Base-by-base conservation (phyloP, 2,888 invertebrate species). In the Altica lythri region DNA sequence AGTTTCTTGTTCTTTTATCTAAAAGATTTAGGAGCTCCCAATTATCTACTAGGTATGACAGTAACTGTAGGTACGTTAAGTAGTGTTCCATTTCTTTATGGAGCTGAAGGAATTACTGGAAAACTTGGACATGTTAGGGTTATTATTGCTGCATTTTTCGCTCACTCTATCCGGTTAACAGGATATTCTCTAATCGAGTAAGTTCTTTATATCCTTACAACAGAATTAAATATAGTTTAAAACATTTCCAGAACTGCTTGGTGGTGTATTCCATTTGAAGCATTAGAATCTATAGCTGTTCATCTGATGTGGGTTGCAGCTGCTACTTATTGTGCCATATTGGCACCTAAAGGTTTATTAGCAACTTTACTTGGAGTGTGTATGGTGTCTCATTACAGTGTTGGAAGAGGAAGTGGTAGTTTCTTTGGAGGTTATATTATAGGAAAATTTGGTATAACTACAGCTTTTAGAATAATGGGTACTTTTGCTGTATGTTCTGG, bases 301-400 rank as follows among this genome's bases (percentile, higher is more conserved):
- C 91, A 92, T 69, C 77, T 94, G 61, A 90, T 93, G 90, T 93
- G 92, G 89, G 91, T 92, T 10, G 90, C 94, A 27, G 92, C 92
- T 1, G 90, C 92, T 4, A 91, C 92, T 0, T 92, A 93, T 74
- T 92, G 91, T 68, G 88, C 90, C 9, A 83, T 89, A 73, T 76
- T 93, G 65, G 90, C 92, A 1, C 93, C 94, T 0, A 88, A 88
- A 72, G 90, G 86, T 68, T 78, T 92, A 61, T 78, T 92, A 51
- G 92, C 92, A 3, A 93, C 93, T 0, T 79, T 93, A 47, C 92
- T 92, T 68, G 93, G 93, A 12, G 86, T 93, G 0, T 80, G 93
- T 37, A 92, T 91, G 62, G 92, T 92, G 84, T 86, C 92, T 1
- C 92, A 93, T 77, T 93, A 92, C 72, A 92, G 92, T 77, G 83